phyloP scores from a whole-genome alignment of 2,888 invertebrate genomes.

The Eutolmus rufibarbis region DNA sequence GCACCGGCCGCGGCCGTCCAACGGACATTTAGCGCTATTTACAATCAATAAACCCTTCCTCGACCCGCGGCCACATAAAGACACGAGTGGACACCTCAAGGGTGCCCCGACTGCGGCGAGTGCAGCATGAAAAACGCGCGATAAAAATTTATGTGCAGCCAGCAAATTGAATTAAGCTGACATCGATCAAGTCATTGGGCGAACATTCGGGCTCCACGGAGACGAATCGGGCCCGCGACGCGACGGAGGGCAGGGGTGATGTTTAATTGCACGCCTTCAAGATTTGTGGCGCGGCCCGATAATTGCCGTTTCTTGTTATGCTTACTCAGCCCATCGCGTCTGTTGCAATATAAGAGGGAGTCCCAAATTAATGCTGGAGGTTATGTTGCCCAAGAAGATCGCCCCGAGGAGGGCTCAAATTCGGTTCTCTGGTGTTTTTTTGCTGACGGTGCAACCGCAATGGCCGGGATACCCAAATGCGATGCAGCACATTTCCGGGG shows the following conservation, averaged over 20 bases:
- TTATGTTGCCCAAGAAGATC: slow-evolving; percentile 18
- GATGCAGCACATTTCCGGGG: neutral
- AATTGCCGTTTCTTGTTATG: slow-evolving; percentile 36
- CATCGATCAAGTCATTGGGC: slow-evolving; percentile 26
- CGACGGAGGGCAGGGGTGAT: neutral
- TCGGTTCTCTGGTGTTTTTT: neutral
- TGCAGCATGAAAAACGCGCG: slow-evolving; percentile 17
- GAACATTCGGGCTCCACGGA: neutral
- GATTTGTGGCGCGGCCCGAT: slow-evolving; percentile 23
- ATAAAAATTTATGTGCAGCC: slow-evolving; percentile 39
- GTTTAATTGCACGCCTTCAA: slow-evolving; percentile 26
- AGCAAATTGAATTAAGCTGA: slow-evolving; percentile 40
- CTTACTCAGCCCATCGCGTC: neutral
- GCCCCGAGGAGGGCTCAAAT: neutral
- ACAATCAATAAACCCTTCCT: slow-evolving; percentile 7
- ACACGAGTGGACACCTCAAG: neutral
- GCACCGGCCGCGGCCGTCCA: neutral
- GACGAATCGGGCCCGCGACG: neutral
- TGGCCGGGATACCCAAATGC: neutral
- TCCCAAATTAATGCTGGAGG: neutral
- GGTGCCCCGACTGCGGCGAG: neutral
- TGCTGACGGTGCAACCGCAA: neutral
- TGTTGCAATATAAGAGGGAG: neutral
- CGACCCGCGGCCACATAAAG: slow-evolving; percentile 14
- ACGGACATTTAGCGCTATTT: slow-evolving; percentile 14